These are phyloP conservation scores for Phorcus lineatus DNA, from an alignment of 2,888 invertebrate genomes.

Conservation along the genomic window DNA sequence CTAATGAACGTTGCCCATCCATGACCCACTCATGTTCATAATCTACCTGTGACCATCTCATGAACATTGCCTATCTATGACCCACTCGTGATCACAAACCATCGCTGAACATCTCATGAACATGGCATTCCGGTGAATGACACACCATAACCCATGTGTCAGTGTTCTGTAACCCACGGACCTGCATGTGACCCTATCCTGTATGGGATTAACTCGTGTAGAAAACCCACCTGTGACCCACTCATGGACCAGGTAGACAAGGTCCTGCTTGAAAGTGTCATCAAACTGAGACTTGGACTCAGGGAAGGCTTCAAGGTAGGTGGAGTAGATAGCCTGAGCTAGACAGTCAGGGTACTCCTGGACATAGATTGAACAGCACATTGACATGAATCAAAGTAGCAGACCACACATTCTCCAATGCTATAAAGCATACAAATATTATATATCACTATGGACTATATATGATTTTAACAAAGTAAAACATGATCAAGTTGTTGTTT, in stretches of 20 bases:
- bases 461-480: no score
- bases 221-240: constrained; percentile 69
- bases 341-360: constrained; percentile 72
- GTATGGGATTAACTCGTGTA: no score
- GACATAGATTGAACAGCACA: neutral
- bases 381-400: neutral
- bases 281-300: constrained; percentile 69
- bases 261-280: constrained; percentile 68
- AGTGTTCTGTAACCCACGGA: neutral
- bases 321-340: constrained; percentile 68
- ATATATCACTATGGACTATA: no score
- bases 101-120: no score
- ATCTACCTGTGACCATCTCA: no score
- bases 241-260: constrained; percentile 65
- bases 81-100: no score
- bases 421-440: neutral
- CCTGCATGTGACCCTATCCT: no score
- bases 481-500: no score
- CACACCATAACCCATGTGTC: neutral
- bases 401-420: neutral
- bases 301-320: constrained; percentile 71
- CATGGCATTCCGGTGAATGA: no score
- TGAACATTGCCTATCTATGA: no score
- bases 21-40: no score
- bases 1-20: no score